Percentiles rank a stretch among this genome's conserved stretches.
Evolutionary conservation across 2,888 invertebrate species (phyloP).

Genomic region (Orthosia gracilis): DNA sequence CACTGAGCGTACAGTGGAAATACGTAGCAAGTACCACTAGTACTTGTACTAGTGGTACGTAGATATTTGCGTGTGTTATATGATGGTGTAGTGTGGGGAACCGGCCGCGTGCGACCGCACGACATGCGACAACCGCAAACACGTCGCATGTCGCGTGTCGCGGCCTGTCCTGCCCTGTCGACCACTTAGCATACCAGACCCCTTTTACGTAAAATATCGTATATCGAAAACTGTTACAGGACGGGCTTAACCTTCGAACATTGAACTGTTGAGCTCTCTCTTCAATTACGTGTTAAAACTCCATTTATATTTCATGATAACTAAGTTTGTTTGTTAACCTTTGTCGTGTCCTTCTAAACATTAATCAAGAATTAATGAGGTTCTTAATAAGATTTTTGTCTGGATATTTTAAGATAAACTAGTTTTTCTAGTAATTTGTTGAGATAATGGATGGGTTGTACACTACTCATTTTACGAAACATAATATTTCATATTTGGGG

Average conservation of each 20-base stretch:
- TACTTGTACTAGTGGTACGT: slow-evolving; percentile 29
- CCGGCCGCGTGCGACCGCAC: slow-evolving; percentile 67
- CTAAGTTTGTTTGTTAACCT: slow-evolving; percentile 33
- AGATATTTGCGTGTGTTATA: slow-evolving; percentile 46
- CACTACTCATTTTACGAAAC: not conserved
- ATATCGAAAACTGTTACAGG: slow-evolving; percentile 63
- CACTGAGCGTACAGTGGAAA: slow-evolving; percentile 39
- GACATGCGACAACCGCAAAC: slow-evolving; percentile 71
- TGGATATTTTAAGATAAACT: slow-evolving; percentile 4
- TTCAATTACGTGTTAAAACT: slow-evolving; percentile 48
- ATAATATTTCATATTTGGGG: no score
- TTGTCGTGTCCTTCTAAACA: slow-evolving; percentile 22
- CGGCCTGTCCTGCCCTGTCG: slow-evolving; percentile 63
- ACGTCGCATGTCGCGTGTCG: slow-evolving; percentile 69
- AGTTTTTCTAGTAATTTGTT: not conserved
- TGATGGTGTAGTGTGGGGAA: slow-evolving; percentile 46
- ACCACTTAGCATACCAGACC: slow-evolving; percentile 71
- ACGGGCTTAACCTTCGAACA: slow-evolving; percentile 49
- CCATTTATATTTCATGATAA: slow-evolving; percentile 47
- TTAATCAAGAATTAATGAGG: slow-evolving; percentile 22
- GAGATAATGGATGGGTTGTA: not conserved
- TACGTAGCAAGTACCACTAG: slow-evolving; percentile 27
- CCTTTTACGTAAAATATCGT: slow-evolving; percentile 70
- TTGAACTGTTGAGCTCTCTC: slow-evolving; percentile 41
- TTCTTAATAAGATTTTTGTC: slow-evolving; percentile 3